phyloP scores from a whole-genome alignment of 2,797 vertebrate species.

The Anas flavirostris region DNA sequence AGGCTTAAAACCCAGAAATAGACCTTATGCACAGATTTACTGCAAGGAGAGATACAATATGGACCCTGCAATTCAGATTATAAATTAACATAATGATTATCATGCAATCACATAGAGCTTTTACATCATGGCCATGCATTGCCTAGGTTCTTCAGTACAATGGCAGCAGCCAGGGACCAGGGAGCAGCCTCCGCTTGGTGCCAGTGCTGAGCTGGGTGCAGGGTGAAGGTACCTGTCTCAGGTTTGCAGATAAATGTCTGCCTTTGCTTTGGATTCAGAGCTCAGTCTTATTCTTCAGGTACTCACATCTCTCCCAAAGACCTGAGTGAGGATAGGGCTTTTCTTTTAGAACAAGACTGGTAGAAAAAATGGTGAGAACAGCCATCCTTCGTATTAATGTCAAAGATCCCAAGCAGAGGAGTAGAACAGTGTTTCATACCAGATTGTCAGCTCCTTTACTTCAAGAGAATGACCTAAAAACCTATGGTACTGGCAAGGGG shows the following conservation, averaged over 20 bases:
- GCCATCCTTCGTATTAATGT: no score
- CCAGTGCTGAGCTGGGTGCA: not conserved
- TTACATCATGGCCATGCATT: not conserved
- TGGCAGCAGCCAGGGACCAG: accelerated
- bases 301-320: not conserved
- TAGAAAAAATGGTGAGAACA: not conserved
- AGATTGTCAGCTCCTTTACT: not conserved
- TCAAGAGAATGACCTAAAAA: not conserved
- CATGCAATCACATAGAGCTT: not conserved
- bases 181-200: not conserved
- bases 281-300: not conserved
- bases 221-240: accelerated
- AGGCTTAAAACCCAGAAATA: not conserved
- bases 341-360: not conserved
- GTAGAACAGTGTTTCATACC: not conserved
- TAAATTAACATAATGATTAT: accelerated
- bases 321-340: not conserved
- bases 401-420: not conserved
- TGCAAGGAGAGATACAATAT: not conserved
- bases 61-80: not conserved
- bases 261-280: not conserved
- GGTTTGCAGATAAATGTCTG: accelerated
- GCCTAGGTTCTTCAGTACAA: accelerated
- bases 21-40: not conserved
- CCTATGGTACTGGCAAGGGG: not conserved